A percentile compares a stretch with the other conserved stretches of the same genome.
Conservation (phyloP, 2,113 vertebrate species). For the Noctilio leporinus region DNA sequence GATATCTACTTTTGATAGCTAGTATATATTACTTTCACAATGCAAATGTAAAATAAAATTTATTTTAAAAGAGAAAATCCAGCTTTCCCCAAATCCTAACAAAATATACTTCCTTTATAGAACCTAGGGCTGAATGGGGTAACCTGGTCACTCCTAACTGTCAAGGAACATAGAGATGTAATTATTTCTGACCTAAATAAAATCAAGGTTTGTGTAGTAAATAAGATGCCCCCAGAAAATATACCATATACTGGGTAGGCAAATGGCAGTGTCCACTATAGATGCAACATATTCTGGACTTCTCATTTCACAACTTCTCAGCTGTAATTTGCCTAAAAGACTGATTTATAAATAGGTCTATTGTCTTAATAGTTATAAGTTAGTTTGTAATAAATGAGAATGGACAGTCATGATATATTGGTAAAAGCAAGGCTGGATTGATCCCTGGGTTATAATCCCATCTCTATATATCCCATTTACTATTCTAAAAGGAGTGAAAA, state of each 20-base stretch:
- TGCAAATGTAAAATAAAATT: background rate
- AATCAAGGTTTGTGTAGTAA: background rate
- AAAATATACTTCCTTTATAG: background rate
- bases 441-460: background rate
- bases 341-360: background rate
- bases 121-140: background rate
- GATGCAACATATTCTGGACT: background rate
- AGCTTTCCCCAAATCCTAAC: background rate
- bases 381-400: background rate
- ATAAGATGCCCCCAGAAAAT: background rate
- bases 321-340: background rate
- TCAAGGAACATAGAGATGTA: background rate
- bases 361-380: background rate
- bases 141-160: background rate
- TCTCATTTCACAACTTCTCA: background rate
- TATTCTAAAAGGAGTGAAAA: background rate
- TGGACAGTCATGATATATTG: background rate
- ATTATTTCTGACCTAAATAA: background rate
- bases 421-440: background rate
- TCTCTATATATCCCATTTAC: background rate
- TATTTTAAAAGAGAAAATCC: background rate
- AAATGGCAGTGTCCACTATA: background rate
- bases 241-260: background rate
- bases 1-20: background rate
- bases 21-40: background rate